Percentiles rank a stretch among this genome's conserved stretches.
phyloP scores from a whole-genome alignment of 2,888 invertebrate genomes.

The Amphiduros pacificus region DNA sequence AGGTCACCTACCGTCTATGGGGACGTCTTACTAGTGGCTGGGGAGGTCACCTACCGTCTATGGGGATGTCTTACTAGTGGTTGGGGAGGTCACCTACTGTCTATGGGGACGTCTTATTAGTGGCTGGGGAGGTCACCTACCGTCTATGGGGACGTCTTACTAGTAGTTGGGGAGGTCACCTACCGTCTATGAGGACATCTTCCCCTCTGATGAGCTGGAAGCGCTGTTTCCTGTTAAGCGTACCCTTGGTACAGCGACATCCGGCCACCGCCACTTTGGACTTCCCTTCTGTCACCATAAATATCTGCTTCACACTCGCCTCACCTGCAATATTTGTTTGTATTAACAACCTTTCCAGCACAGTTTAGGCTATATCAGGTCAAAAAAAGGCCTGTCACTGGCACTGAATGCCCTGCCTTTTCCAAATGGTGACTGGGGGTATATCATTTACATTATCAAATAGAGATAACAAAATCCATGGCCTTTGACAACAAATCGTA shows the following conservation, averaged over 20 bases:
- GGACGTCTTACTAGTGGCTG: too few species aligned
- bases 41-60: too few species aligned
- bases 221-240: slow-evolving; percentile 69
- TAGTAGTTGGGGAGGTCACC: slow-evolving; percentile 4
- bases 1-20: slow-evolving; percentile 68
- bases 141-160: neutral
- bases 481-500: too few species aligned
- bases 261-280: slow-evolving; percentile 83
- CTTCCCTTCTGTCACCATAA: slow-evolving; percentile 71
- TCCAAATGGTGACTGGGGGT: too few species aligned
- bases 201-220: slow-evolving; percentile 73
- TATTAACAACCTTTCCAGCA: too few species aligned
- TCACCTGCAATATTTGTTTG: slow-evolving; percentile 72
- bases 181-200: slow-evolving; percentile 72
- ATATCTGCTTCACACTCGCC: slow-evolving; percentile 82
- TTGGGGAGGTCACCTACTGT: slow-evolving; percentile 68
- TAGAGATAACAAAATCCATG: too few species aligned
- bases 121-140: too few species aligned
- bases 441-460: too few species aligned
- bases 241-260: slow-evolving; percentile 79
- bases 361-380: too few species aligned
- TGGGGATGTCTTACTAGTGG: too few species aligned
- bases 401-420: too few species aligned
- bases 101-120: slow-evolving; percentile 67
- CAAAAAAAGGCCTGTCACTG: too few species aligned